Base-by-base conservation (phyloP, 2,113 vertebrate genomes). In the Ceratotherium simum region DNA sequence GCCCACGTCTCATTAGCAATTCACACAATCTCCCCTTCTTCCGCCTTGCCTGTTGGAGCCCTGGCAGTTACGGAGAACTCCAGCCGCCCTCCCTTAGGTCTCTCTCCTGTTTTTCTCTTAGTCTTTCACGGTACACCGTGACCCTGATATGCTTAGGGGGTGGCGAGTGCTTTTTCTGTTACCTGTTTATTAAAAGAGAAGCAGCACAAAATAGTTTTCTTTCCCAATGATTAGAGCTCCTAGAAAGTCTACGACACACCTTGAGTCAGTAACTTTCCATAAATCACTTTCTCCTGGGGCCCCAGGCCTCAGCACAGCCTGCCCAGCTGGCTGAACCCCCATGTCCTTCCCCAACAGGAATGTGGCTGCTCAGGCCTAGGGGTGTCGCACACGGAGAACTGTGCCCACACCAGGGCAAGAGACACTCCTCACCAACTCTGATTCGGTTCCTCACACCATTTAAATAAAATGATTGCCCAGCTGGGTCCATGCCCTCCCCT, bases 161-260 rank as follows among this genome's bases (percentile, higher is more conserved):
- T 4, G 2, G 60, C n/a, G 6, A 79, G 36, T 46, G 27, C 64
- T 87, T 80, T 65, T 75, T 67, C 64, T 10, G 3, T 84, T 80
- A 62, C 36, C 48, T 86, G n/a, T 88, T 95, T 78, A 81, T 92
- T 93, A 75, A 95, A 94, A 95, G 91, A 93, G 36, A 54, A 93
- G 69, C 8, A 67, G 51, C 79, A 90, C 78, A 73, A 87, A 95
- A 86, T 31, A 25, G 31, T 78, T 70, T 78, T 89, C 79, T 87
- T 42, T 88, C 69, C 87, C 90, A 82, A 91, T 6, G 23, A 95
- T 54, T 8, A 65, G 73, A 75, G 80, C 95, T 97, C 88, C 72
- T 72, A 48, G 80, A 92, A 96, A 91, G 51, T 39, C 51, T 27
- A 29, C 39, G n/a, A 90, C 4, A 3, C 27, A 27, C 17, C 17